phyloP scores from a whole-genome alignment of 2,797 vertebrate genomes.

The Malurus splendens region DNA sequence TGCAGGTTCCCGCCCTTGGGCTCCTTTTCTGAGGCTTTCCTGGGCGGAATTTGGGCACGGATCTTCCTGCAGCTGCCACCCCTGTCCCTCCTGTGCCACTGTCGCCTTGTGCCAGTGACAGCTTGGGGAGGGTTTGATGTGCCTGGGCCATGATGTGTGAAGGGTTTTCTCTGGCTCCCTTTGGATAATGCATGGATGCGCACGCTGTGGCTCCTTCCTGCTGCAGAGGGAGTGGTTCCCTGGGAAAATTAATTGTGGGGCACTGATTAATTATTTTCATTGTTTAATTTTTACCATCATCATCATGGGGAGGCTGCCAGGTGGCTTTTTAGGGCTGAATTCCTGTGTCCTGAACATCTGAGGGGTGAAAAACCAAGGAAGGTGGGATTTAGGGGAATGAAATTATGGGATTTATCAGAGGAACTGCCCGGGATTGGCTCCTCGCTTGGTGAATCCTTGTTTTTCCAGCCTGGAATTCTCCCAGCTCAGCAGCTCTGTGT shows the following conservation, averaged over 20 bases:
- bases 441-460: background rate
- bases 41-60: background rate
- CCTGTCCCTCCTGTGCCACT: background rate
- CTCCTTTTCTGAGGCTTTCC: background rate
- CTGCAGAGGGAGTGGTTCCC: rapidly evolving
- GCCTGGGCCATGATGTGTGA: rapidly evolving
- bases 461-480: background rate
- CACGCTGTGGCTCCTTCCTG: rapidly evolving
- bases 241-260: background rate
- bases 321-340: background rate
- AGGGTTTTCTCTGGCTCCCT: background rate
- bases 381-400: background rate
- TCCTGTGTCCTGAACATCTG: background rate
- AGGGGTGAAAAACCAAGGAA: background rate
- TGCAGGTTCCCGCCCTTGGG: background rate
- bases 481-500: background rate
- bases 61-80: background rate
- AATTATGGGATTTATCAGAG: background rate
- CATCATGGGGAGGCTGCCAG: background rate
- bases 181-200: rapidly evolving
- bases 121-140: rapidly evolving
- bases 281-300: rapidly evolving
- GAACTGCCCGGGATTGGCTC: background rate
- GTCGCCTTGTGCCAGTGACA: rapidly evolving
- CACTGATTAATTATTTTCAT: no score